Percentiles rank a stretch among this genome's conserved stretches.
phyloP scores from a whole-genome alignment of 2,113 vertebrate genomes.

The Lepidothrix coronata region DNA sequence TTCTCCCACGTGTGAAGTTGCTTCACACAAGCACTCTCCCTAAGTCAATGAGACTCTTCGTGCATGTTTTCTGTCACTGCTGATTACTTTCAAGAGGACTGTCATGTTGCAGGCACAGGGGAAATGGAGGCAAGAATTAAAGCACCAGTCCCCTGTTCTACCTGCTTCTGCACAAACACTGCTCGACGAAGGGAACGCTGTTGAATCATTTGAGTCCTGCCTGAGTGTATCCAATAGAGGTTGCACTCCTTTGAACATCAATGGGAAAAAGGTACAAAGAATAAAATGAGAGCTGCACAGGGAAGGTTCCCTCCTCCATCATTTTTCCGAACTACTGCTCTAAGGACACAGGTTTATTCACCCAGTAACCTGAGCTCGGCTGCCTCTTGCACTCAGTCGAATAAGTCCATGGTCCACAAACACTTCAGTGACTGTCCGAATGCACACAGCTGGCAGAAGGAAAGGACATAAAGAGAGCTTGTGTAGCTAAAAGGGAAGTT shows the following conservation, averaged over 20 bases:
- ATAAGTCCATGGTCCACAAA: not conserved
- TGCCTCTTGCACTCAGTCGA: not conserved
- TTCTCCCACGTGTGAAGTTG: constrained; percentile 3
- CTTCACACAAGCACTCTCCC: constrained; percentile 26
- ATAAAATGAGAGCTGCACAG: not conserved
- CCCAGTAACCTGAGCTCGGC: not conserved
- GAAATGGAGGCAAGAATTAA: not conserved
- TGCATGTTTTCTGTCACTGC: constrained; percentile 39
- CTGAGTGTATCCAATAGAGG: not conserved
- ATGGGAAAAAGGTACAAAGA: constrained; percentile 9
- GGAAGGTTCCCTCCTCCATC: constrained; percentile 34
- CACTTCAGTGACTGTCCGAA: not conserved
- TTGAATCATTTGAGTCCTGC: not conserved
- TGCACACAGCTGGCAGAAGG: not conserved
- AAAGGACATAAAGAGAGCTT: not conserved
- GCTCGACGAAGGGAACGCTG: not conserved
- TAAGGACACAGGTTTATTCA: constrained; percentile 3
- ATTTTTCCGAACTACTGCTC: not conserved
- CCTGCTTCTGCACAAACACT: not conserved
- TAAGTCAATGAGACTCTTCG: constrained; percentile 13
- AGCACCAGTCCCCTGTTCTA: not conserved
- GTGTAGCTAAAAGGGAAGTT: not conserved
- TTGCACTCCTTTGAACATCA: constrained; percentile 44
- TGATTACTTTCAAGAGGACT: constrained; percentile 17
- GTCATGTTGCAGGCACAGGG: constrained; percentile 10